These are phyloP conservation scores for Passer domesticus DNA, from an alignment of 2,113 vertebrate species.

Conservation along the genomic window DNA sequence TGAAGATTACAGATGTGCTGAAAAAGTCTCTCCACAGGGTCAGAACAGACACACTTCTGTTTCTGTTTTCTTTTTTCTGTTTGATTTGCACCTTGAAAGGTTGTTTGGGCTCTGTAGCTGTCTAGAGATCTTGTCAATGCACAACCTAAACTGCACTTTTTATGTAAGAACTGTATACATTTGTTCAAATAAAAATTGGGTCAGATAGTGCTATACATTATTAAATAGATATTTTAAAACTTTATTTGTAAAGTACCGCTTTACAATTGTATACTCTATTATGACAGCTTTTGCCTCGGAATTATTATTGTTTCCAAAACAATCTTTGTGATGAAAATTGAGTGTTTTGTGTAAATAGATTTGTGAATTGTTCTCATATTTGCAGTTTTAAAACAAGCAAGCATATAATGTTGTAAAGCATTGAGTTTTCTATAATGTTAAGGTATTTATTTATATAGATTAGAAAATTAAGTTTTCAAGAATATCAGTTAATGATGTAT, in stretches of 20 bases:
- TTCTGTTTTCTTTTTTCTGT: not conserved
- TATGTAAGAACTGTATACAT: not conserved
- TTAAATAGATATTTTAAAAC: not conserved
- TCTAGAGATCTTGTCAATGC: not conserved
- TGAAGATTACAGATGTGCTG: not conserved
- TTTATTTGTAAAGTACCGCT: not conserved
- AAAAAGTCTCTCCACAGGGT: not conserved
- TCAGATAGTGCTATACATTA: not conserved
- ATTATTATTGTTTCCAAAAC: not conserved
- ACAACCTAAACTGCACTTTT: not conserved
- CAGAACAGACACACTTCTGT: not conserved
- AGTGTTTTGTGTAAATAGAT: not conserved
- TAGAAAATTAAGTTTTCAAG: not conserved
- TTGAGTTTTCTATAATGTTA: not conserved
- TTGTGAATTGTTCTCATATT: not conserved
- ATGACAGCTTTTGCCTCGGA: not conserved
- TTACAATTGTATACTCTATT: not conserved
- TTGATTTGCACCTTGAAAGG: not conserved
- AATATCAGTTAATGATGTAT: not conserved
- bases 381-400: not conserved
- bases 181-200: not conserved
- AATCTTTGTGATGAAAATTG: not conserved
- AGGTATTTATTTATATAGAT: not conserved
- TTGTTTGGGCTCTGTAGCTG: not conserved
- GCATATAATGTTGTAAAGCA: not conserved